Percentiles rank a stretch among this genome's conserved stretches.
Evolutionary conservation across 1,140 invertebrate genomes (phyloP).

Genomic region (Drosophila pallidifrons): DNA sequence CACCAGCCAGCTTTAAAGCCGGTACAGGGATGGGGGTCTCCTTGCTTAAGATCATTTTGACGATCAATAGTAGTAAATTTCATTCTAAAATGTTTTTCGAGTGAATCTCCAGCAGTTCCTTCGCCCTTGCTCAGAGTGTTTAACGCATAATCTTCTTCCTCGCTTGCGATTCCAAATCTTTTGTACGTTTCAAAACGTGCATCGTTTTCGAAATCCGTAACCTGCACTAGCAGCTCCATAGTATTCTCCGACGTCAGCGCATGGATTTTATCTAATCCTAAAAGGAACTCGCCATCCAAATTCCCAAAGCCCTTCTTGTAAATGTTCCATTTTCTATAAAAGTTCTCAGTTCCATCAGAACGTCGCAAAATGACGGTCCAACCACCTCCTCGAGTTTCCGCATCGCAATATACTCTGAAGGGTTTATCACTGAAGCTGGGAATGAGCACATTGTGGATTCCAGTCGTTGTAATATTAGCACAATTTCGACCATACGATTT

Average conservation of each 20-base stretch:
- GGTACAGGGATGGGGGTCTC: neutral
- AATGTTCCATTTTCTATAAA: neutral
- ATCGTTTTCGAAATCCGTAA: neutral
- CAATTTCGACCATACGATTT: neutral
- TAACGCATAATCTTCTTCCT: neutral
- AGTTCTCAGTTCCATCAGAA: conserved; percentile 1
- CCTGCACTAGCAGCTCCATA: neutral
- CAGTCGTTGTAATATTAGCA: neutral
- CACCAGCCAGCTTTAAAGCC: neutral
- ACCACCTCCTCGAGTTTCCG: neutral
- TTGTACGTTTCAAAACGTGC: neutral
- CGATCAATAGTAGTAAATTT: conserved; percentile 1
- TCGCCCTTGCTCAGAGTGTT: neutral
- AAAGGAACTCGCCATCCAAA: neutral
- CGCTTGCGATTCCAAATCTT: neutral
- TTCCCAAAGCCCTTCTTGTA: neutral
- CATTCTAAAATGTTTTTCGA: neutral
- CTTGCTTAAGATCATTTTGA: neutral
- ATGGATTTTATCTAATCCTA: conserved; percentile 7
- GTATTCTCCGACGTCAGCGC: neutral
- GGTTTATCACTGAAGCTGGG: neutral
- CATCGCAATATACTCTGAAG: conserved; percentile 1
- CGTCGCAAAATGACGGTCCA: conserved; percentile 1
- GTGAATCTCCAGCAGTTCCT: conserved; percentile 1
- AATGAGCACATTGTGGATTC: neutral